phyloP scores from a whole-genome alignment of 2,888 invertebrate species.

The Euproctis similis region DNA sequence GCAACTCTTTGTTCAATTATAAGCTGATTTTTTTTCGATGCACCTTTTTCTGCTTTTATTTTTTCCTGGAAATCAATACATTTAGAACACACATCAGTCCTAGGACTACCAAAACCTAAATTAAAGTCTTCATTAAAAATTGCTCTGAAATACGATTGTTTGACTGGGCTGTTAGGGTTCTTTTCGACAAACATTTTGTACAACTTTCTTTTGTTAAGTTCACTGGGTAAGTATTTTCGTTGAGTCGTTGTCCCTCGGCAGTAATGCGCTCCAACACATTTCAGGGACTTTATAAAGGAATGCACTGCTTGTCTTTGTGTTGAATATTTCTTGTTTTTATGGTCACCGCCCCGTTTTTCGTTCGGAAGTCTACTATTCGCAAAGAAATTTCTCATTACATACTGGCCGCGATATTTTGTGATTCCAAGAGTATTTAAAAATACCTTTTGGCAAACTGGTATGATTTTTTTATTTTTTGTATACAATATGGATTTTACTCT shows the following conservation, averaged over 20 bases:
- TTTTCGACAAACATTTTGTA: background rate
- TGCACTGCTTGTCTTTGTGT: background rate
- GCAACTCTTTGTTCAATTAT: conserved; percentile 2
- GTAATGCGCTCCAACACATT: background rate
- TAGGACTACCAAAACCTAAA: background rate
- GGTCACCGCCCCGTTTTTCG: conserved; percentile 1
- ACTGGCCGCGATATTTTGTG: conserved; percentile 1
- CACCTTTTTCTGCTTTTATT: conserved; percentile 1
- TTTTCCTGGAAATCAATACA: conserved; percentile 1
- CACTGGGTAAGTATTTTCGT: background rate
- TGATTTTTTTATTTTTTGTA: too few relatives aligned
- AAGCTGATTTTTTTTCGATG: background rate
- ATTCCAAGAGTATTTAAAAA: conserved; percentile 1
- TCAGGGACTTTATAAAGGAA: background rate
- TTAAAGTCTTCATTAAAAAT: conserved; percentile 6
- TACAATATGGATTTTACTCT: too few relatives aligned
- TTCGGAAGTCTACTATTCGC: background rate
- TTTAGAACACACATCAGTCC: background rate
- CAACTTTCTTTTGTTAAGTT: background rate
- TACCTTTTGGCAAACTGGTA: conserved; percentile 4
- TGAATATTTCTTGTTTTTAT: background rate
- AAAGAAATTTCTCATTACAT: background rate
- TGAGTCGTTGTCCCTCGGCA: conserved; percentile 1
- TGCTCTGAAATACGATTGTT: conserved; percentile 4
- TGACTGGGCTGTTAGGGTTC: too few relatives aligned